Percentiles rank a stretch among this genome's conserved stretches.
phyloP scores from a whole-genome alignment of 2,113 vertebrate species.

The Peromyscus polionotus region DNA sequence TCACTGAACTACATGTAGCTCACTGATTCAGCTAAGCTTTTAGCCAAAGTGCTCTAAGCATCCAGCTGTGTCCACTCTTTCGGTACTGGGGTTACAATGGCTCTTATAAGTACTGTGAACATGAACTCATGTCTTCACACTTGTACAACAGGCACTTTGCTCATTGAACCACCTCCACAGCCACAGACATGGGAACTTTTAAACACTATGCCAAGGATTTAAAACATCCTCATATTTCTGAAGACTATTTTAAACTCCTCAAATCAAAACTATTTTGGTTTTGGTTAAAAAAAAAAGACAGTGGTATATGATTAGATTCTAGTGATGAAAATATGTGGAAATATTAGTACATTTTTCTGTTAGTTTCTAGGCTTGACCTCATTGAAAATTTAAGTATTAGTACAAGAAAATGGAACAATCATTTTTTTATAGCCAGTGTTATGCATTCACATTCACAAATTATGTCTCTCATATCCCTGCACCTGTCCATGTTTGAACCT shows the following conservation, averaged over 20 bases:
- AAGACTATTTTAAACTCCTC: neutral
- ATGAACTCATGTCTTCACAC: no score
- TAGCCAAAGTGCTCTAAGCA: no score
- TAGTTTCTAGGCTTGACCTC: slow-evolving; percentile 2
- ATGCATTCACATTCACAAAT: neutral
- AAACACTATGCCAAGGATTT: neutral
- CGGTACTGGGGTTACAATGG: neutral
- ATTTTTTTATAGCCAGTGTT: neutral
- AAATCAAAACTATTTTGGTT: neutral
- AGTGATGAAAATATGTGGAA: neutral
- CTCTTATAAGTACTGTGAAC: neutral
- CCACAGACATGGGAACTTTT: no score
- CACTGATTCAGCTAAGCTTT: no score
- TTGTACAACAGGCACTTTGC: neutral
- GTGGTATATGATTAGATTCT: neutral
- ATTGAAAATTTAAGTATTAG: slow-evolving; percentile 35
- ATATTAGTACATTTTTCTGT: neutral
- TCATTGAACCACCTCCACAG: neutral
- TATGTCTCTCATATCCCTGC: neutral
- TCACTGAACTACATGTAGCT: neutral
- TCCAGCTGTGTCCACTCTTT: no score
- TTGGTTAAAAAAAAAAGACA: neutral
- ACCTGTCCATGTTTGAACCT: neutral
- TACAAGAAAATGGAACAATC: neutral
- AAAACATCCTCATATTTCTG: neutral